Evolutionary conservation across 2,113 vertebrate species (phyloP), one percentile per base, ranked within the genome.

Genomic region (Lepus timidus): DNA sequence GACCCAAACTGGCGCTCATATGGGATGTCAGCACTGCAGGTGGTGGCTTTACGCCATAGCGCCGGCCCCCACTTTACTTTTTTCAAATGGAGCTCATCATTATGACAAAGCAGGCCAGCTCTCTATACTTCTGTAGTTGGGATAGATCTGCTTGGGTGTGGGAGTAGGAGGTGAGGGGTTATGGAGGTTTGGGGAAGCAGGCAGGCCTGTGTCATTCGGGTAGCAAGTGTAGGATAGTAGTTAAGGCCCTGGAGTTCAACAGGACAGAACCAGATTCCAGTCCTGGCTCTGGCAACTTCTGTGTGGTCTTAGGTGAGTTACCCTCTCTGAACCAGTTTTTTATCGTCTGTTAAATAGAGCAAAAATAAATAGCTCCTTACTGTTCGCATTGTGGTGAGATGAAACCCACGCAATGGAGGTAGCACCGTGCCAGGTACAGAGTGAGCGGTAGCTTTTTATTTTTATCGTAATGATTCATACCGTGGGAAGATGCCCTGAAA

Each of bases 311-410:
- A 55, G 75, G n/a, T 44, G 49, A 85, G 39, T 87, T 93, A 23
- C 29, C 33, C 62, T 78, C 31, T 80, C 86, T 85, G n/a, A 95
- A 31, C 51, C 75, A 76, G 55, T 58, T 58, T 58, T 62, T 70
- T 89, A 65, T 79, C 65, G 11, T 52, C 88, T 95, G 55, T 67
- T 71, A 92, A 85, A 62, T 4, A 75, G 22, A 14, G 44, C 36
- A 31, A n/a, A 84, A 64, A 49, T 25, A 36, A 86, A 68, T 14
- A 25, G 81, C 78, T 82, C 36, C 75, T 68, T 81, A 29, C 82
- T 78, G 36, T 87, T 85, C 73, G 80, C 44, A 23, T 82, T 83
- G 39, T 67, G 90, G 36, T 83, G 49, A 93, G 55, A 70, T 73
- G 90, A 88, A 85, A 58, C 49, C 17, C 44, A 39, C 52, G 14